A percentile compares a stretch with the other conserved stretches of the same genome.
phyloP scores from a whole-genome alignment of 2,888 invertebrate genomes.

The Phytoseiulus persimilis region DNA sequence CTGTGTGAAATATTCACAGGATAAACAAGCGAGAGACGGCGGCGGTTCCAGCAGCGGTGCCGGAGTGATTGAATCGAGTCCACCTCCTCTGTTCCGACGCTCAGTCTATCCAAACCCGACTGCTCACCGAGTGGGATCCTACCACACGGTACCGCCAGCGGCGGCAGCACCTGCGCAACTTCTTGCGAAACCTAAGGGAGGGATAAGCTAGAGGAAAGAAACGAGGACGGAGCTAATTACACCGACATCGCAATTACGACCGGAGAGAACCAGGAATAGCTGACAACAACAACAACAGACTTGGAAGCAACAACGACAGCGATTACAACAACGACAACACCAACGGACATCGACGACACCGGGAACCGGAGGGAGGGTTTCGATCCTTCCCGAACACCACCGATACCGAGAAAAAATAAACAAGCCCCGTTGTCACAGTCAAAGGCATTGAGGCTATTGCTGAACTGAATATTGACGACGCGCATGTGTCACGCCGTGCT shows the following conservation, averaged over 20 bases:
- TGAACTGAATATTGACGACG: background rate
- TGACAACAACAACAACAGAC: background rate
- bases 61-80: slow-evolving; percentile 5
- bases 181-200: background rate
- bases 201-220: background rate
- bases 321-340: background rate
- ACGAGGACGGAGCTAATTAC: background rate
- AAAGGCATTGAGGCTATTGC: background rate
- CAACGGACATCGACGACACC: background rate
- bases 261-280: background rate
- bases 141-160: background rate
- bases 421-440: background rate
- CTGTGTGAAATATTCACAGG: slow-evolving; percentile 34
- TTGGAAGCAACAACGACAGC: background rate
- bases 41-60: background rate
- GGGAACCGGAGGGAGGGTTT: too few species aligned
- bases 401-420: background rate
- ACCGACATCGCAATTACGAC: background rate
- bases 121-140: background rate
- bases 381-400: too few species aligned
- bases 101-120: background rate
- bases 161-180: background rate
- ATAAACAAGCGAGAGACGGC: slow-evolving; percentile 18
- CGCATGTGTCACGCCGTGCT: background rate
- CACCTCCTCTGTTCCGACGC: background rate